Base-by-base conservation (phyloP, 2,113 vertebrate species). In the Seriola rivoliana region DNA sequence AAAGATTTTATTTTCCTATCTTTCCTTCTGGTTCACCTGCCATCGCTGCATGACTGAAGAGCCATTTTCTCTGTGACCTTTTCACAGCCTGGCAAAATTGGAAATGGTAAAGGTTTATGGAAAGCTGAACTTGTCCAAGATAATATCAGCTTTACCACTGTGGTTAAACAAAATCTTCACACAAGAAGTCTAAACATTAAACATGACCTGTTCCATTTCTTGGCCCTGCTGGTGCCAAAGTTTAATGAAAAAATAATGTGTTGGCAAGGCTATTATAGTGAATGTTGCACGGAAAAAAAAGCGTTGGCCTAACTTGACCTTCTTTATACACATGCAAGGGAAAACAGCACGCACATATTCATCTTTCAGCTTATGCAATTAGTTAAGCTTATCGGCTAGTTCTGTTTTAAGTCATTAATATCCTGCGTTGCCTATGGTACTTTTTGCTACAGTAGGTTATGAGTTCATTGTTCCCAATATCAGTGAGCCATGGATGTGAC, bases 61-160 rank as follows among this genome's bases (percentile, higher is more conserved):
- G 14, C 60, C 50, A 65, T 87, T 80, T 80, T 79, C 57, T 74
- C 36, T 73, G 38, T 90, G 84, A 91, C 91, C 85, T 91, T 93
- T 90, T 86, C 40, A 16, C 32, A 75, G 62, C 72, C 76, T 78
- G 71, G 52, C 68, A 72, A 74, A 81, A 78, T 76, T 58, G 44
- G 55, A 92, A 90, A 88, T 65, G 54, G 55, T 81, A 69, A 87
- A 85, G 62, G 81, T 87, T 86, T 85, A 73, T 71, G 44, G 66
- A 84, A 88, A 81, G 46, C 19, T 55, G 32, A 68, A 83, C 66
- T 81, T 76, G 40, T 88, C 19, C 46, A 57, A 69, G 67, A 84
- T 68, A 67, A 85, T 48, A 69, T 38, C 68, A 52, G 46, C 32
- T 42, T 80, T 60, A 73, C 71, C 2, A 8, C 46, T 62, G 40